Conservation (phyloP, 2,113 vertebrate species). For the Carollia perspicillata region DNA sequence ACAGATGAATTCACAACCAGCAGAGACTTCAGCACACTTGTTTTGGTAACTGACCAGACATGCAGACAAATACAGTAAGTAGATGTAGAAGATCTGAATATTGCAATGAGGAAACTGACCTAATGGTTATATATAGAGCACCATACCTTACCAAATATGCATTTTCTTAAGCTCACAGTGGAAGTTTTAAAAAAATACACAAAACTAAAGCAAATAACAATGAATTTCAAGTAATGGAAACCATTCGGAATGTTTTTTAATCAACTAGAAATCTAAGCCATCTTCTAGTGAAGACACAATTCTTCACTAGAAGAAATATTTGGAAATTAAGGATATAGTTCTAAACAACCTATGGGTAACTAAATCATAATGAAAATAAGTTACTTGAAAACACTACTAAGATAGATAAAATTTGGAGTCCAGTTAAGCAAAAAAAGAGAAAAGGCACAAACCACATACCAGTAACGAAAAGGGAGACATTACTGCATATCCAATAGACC, state of each 20-base stretch:
- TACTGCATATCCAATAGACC: background rate
- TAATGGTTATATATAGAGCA: background rate
- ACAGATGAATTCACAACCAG: background rate
- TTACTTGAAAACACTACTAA: slow-evolving; percentile 4
- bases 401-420: background rate
- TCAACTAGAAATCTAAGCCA: slow-evolving; percentile 3
- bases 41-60: background rate
- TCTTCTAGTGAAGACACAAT: slow-evolving; percentile 11
- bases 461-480: background rate
- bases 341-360: background rate
- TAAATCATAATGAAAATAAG: background rate
- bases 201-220: background rate
- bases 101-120: background rate
- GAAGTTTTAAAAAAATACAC: background rate
- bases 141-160: background rate
- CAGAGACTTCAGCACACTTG: background rate
- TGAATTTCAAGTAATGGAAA: background rate
- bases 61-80: background rate
- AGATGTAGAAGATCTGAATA: background rate
- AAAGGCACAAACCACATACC: background rate
- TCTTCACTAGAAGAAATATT: too few relatives aligned
- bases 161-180: background rate
- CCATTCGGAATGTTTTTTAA: background rate
- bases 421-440: background rate
- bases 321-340: slow-evolving; percentile 10